Evolutionary conservation across 2,888 invertebrate species (phyloP).

Genomic region (Strigamia maritima): DNA sequence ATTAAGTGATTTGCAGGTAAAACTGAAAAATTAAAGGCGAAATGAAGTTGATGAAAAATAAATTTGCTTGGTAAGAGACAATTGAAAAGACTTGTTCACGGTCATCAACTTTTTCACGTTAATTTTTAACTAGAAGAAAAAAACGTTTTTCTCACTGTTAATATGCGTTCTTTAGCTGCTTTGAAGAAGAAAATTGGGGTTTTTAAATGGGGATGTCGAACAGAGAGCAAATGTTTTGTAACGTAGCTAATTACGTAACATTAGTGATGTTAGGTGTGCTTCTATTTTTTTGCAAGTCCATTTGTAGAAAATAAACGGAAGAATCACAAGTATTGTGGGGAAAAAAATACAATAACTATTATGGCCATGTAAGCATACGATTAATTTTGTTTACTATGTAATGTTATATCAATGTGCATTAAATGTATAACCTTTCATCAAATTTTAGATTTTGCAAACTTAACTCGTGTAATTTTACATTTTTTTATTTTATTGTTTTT

Average conservation of each 20-base stretch:
- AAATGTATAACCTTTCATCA: slow-evolving; percentile 7
- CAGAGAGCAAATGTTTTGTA: slow-evolving; percentile 12
- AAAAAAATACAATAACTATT: not conserved
- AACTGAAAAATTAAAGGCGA: not conserved
- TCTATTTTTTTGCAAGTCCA: not conserved
- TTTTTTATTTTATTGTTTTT: not conserved
- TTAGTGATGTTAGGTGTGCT: slow-evolving; percentile 1
- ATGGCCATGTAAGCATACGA: slow-evolving; percentile 22
- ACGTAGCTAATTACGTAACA: not conserved
- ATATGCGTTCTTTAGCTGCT: slow-evolving; percentile 5
- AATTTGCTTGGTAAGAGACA: not conserved
- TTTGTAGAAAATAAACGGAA: not conserved
- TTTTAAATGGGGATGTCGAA: not conserved
- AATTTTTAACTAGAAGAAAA: slow-evolving; percentile 12
- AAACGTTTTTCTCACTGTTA: not conserved
- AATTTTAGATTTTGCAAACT: slow-evolving; percentile 1
- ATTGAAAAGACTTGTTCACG: slow-evolving; percentile 18
- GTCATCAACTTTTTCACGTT: slow-evolving; percentile 24
- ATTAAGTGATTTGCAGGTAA: not conserved
- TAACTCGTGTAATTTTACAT: not conserved
- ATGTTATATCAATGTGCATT: slow-evolving; percentile 17
- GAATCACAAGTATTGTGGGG: not conserved
- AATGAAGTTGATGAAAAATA: not conserved
- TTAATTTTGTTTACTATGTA: slow-evolving; percentile 1
- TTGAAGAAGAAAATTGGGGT: not conserved